Evolutionary conservation across 2,113 vertebrate genomes (phyloP).

Genomic region (Fukomys damarensis): DNA sequence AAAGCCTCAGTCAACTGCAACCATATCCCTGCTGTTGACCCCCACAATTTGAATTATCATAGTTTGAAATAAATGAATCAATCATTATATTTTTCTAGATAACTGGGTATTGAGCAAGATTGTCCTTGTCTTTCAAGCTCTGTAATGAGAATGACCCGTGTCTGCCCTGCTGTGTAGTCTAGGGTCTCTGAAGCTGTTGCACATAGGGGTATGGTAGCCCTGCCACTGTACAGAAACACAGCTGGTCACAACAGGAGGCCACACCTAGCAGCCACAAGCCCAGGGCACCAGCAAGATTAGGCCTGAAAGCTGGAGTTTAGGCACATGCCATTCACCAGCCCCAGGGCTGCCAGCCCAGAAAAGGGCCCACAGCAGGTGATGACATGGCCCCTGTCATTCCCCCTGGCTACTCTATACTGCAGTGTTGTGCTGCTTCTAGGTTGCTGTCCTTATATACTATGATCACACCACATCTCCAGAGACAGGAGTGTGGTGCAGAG

Average conservation of each 20-base stretch:
- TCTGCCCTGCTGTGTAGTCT: neutral
- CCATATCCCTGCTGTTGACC: neutral
- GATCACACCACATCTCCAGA: neutral
- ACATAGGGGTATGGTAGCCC: too few species aligned
- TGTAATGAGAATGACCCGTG: neutral
- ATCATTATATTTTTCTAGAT: neutral
- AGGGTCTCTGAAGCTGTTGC: neutral
- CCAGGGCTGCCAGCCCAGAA: rapidly evolving
- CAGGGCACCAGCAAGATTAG: neutral
- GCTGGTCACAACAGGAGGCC: too few species aligned
- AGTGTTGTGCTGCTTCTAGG: too few species aligned
- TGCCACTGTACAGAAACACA: neutral
- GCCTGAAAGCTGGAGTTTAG: rapidly evolving
- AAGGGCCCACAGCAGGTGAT: neutral
- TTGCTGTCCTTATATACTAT: rapidly evolving
- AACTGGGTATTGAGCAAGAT: neutral
- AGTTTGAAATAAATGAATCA: neutral
- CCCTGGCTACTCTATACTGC: too few species aligned
- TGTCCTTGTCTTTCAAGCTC: neutral
- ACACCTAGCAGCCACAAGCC: neutral
- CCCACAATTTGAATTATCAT: neutral
- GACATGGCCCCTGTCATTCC: neutral
- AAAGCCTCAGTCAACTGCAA: neutral
- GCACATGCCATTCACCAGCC: too few species aligned
- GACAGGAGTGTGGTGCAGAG: rapidly evolving